Base-by-base conservation (phyloP, 1,140 invertebrate species). In the Cotesia glomerata region DNA sequence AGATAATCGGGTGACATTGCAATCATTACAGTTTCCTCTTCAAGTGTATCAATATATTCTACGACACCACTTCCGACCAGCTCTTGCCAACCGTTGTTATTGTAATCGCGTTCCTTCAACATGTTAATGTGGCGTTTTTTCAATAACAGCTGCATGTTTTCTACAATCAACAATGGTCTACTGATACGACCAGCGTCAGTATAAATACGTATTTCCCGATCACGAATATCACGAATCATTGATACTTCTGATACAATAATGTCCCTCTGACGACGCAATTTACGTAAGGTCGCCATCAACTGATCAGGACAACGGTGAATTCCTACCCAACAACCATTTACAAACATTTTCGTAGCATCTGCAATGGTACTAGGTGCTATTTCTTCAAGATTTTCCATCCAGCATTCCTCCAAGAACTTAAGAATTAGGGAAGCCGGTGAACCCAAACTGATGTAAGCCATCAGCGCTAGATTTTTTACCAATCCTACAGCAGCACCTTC, bases 391-490 rank as follows among this genome's bases (percentile, higher is more conserved):
- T 99, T 99, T 88, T 99, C 98, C 98, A 99, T 99, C 69, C 96
- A 98, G 98, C 98, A 99, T 85, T 99, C 98, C 85, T 99, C 98
- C 90, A 99, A 97, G 90, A 99, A 99, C 89, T 99, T 98, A 3
- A 99, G 87, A 88, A 99, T 99, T 0, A 98, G 98, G 5, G 97
- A 98, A 0, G 98, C 97, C 84, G 99, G 96, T 54, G 96, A 98
- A 71, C 98, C 98, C 18, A 99, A 98, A 78, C 97, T 99, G 77
- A 99, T 99, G 80, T 99, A 99, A 16, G 98, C 96, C 98, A 99
- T 99, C 4, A 99, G 88, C 0, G 98, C 98, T 7, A 99, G 87
- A 88, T 99, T 99, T 85, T 99, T 99, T 18, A 99, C 98, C 51
- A 99, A 87, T 62, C 94, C 94, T 61, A 95, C 94, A 89, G 94